phyloP scores from a whole-genome alignment of 2,888 invertebrate genomes.

The Melitaea athalia region DNA sequence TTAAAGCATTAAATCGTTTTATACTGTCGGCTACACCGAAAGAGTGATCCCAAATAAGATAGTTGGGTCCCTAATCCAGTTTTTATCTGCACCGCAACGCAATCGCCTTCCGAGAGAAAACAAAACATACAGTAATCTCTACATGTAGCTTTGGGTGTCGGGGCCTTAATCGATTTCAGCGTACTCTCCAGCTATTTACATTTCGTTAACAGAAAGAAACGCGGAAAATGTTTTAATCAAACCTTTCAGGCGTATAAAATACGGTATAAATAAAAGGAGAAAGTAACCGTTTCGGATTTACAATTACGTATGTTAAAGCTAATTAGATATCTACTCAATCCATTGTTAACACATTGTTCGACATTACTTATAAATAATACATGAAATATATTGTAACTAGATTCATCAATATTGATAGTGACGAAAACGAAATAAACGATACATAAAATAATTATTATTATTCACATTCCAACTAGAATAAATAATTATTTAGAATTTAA shows the following conservation, averaged over 20 bases:
- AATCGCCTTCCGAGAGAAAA: constrained; percentile 33
- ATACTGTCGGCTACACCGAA: constrained; percentile 14
- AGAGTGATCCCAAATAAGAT: constrained; percentile 21
- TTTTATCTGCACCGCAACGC: constrained; percentile 32
- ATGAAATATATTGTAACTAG: constrained; percentile 15
- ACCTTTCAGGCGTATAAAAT: constrained; percentile 3
- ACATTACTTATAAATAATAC: constrained; percentile 19
- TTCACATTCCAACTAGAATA: background rate
- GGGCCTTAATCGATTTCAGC: constrained; percentile 30
- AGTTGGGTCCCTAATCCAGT: constrained; percentile 34
- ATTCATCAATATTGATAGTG: constrained; percentile 2
- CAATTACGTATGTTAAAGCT: background rate
- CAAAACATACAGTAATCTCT: constrained; percentile 37
- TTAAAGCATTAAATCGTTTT: constrained; percentile 3
- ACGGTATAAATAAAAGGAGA: constrained; percentile 12
- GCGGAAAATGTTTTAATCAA: constrained; percentile 21
- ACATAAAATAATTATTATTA: too few species aligned
- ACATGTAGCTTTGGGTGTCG: constrained; percentile 27
- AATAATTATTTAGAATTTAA: background rate
- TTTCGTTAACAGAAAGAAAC: constrained; percentile 21
- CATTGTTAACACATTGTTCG: constrained; percentile 16
- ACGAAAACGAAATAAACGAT: background rate
- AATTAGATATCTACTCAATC: background rate
- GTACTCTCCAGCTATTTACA: constrained; percentile 22
- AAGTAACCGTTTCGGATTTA: constrained; percentile 8